A percentile compares a stretch with the other conserved stretches of the same genome.
Conservation (phyloP, 2,113 vertebrate genomes). For the Lophius piscatorius region DNA sequence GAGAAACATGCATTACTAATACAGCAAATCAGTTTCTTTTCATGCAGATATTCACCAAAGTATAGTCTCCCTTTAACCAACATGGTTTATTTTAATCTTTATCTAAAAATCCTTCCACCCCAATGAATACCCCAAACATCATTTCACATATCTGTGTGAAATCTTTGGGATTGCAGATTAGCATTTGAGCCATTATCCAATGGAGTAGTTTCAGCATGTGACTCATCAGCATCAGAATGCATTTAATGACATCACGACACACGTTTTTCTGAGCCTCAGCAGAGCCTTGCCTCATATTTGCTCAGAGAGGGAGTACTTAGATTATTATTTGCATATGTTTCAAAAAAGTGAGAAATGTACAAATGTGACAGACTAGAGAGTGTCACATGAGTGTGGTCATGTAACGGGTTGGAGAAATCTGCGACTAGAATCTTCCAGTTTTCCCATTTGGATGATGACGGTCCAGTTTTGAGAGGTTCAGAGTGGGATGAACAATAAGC, state of each 20-base stretch:
- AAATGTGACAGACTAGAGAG: slow-evolving; percentile 2
- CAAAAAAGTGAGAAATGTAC: no score
- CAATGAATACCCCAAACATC: no score
- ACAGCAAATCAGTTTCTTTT: no score
- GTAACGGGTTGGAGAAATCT: slow-evolving; percentile 1
- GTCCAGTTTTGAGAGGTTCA: slow-evolving; percentile 29
- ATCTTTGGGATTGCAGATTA: slow-evolving; percentile 21
- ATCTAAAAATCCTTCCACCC: background rate
- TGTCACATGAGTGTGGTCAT: background rate
- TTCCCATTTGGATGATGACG: background rate
- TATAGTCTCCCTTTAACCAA: no score
- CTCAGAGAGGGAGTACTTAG: background rate
- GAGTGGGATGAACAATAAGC: slow-evolving; percentile 35
- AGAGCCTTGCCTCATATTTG: slow-evolving; percentile 13
- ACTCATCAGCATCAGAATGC: slow-evolving; percentile 73
- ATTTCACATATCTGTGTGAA: slow-evolving; percentile 7
- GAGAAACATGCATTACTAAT: no score
- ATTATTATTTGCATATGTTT: slow-evolving; percentile 10
- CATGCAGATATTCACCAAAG: no score
- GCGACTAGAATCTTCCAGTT: slow-evolving; percentile 15
- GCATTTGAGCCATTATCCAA: slow-evolving; percentile 56
- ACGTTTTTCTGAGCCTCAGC: slow-evolving; percentile 50
- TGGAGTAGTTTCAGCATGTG: slow-evolving; percentile 70
- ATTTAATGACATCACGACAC: slow-evolving; percentile 74
- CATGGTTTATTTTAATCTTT: no score